Conservation (phyloP, 2,888 invertebrate species). For the Pilophorus perplexus region DNA sequence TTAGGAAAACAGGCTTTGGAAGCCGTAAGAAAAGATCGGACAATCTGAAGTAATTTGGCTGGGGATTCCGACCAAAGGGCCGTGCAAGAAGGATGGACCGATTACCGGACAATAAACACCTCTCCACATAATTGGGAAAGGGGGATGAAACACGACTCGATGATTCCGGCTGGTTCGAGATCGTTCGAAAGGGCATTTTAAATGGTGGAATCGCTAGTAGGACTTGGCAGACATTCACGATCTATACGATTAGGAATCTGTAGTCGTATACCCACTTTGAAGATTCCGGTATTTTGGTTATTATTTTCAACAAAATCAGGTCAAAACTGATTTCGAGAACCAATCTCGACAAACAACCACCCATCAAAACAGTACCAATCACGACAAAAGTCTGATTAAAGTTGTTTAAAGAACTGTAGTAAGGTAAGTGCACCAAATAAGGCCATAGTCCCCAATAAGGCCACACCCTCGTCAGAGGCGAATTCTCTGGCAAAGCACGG, state of each 20-base stretch:
- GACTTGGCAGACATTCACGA: constrained; percentile 16
- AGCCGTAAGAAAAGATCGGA: constrained; percentile 6
- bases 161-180: background rate
- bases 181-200: constrained; percentile 18
- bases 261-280: too few species aligned
- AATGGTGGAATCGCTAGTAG: background rate
- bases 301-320: too few species aligned
- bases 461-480: too few species aligned
- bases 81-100: constrained; percentile 12
- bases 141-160: constrained; percentile 27
- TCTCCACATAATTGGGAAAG: constrained; percentile 10
- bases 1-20: constrained; percentile 7
- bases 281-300: too few species aligned
- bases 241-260: constrained; percentile 14
- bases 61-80: background rate
- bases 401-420: too few species aligned
- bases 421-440: too few species aligned
- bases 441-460: too few species aligned
- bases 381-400: too few species aligned
- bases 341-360: too few species aligned
- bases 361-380: too few species aligned
- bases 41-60: constrained; percentile 27
- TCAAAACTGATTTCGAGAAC: too few species aligned
- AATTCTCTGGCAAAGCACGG: too few species aligned
- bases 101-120: constrained; percentile 31